Evolutionary conservation across 2,797 vertebrate species (phyloP).

Genomic region (Vultur gryphus): DNA sequence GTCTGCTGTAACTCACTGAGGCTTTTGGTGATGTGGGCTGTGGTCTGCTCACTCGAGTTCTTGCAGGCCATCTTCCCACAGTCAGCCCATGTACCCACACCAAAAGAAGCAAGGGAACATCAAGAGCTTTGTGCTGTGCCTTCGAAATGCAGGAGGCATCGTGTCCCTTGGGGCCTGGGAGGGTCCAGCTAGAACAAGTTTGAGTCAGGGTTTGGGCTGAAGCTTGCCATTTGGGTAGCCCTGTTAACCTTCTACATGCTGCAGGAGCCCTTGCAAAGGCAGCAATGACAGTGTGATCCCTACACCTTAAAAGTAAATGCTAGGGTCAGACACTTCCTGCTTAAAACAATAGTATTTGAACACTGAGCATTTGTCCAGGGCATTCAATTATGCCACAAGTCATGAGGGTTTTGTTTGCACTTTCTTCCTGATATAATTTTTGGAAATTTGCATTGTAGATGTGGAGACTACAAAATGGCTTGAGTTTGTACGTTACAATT

Average conservation of each 20-base stretch:
- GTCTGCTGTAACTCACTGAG: neutral
- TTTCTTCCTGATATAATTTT: neutral
- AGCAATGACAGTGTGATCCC: neutral
- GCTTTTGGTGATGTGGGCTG: neutral
- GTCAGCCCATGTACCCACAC: neutral
- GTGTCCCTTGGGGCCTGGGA: neutral
- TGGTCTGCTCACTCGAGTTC: neutral
- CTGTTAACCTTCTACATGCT: neutral
- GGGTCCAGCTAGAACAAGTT: neutral
- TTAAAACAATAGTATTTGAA: neutral
- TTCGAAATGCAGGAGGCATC: neutral
- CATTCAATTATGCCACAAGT: neutral
- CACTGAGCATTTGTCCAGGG: rapidly evolving
- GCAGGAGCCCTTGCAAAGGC: neutral
- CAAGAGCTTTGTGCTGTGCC: neutral
- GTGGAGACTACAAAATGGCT: neutral
- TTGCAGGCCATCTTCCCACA: neutral
- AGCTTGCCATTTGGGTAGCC: neutral
- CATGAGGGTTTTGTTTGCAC: rapidly evolving
- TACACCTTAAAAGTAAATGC: neutral
- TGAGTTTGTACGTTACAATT: neutral
- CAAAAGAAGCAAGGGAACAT: neutral
- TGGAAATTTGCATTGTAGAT: neutral
- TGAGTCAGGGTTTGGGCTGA: neutral
- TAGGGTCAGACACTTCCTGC: neutral